Percentiles rank a stretch among this genome's conserved stretches.
phyloP scores from a whole-genome alignment of 1,140 invertebrate genomes.

The Aphis gossypii region DNA sequence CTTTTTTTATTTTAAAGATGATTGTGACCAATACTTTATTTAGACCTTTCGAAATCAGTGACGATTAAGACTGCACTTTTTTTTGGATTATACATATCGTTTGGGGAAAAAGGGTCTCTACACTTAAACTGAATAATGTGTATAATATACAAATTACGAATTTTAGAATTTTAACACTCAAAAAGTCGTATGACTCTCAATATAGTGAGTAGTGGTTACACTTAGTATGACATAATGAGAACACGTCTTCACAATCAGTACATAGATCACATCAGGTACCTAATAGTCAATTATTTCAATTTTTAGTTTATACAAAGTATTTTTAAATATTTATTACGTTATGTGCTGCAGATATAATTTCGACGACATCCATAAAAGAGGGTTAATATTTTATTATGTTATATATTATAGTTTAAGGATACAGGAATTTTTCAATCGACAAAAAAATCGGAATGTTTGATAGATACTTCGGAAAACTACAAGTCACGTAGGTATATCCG shows the following conservation, averaged over 20 bases:
- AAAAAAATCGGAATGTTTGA: background rate
- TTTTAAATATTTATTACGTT: background rate
- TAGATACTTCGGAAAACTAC: background rate
- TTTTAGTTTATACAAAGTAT: no score
- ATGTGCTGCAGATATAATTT: background rate
- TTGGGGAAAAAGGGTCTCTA: background rate
- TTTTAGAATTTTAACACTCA: background rate
- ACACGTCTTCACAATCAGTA: background rate
- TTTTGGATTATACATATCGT: background rate
- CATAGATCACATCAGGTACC: background rate
- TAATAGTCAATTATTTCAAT: no score
- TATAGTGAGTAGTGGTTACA: background rate
- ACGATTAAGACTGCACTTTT: background rate
- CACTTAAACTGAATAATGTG: background rate
- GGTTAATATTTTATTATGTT: background rate
- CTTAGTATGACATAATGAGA: background rate
- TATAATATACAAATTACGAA: background rate
- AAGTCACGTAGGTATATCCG: slow-evolving; percentile 1
- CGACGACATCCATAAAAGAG: background rate
- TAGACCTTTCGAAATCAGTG: background rate
- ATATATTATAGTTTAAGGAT: background rate
- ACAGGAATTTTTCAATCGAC: background rate
- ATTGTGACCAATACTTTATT: background rate
- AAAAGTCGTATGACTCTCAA: no score
- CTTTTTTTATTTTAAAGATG: background rate